Base-by-base conservation (phyloP, 2,797 vertebrate genomes). In the Scomberomorus guttatus region DNA sequence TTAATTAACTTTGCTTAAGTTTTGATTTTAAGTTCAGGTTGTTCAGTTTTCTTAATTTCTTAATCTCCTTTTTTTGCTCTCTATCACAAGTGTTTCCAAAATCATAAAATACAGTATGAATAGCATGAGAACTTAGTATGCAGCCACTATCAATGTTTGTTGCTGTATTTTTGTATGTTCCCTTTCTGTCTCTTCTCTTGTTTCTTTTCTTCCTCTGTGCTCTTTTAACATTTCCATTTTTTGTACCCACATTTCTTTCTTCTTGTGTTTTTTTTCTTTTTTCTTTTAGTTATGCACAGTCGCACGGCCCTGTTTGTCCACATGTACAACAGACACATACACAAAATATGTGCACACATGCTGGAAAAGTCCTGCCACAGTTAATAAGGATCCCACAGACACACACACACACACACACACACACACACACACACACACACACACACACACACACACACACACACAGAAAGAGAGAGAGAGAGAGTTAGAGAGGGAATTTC, bases 371-470 rank as follows among this genome's bases (percentile, higher is more conserved):
- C 52, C 79, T 82, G 75, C 72, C 79, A 82, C 12, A 27, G 52
- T 62, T 82, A 84, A 87, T 84, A 64, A 82, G 56, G 56, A 79
- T 68, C 69, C 59, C 52, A 60, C 6, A 27, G 24, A 75, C 22
- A 11, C 14, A 32, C 12, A 25, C 25, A 9, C 25, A 62, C 29
- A 55, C 54, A 66, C 25, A 52, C n/a, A 8, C 17, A 37, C 18
- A n/a, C 20, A 27, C 29, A 48, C 42, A 50, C 18, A 64, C 25
- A 24, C 34, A 59, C 46, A 58, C 58, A 67, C 60, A 65, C n/a
- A 50, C 25, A 29, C 59, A 61, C 18, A 13, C 37, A 22, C 27
- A 20, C 58, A 34, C 24, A 29, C 39, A 59, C 50, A 42, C 29
- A 34, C 1, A 32, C 2, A 44, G 12, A 44, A 11, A 44, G 9